Base-by-base conservation (phyloP, 2,888 invertebrate species). In the Panzeria rudis region DNA sequence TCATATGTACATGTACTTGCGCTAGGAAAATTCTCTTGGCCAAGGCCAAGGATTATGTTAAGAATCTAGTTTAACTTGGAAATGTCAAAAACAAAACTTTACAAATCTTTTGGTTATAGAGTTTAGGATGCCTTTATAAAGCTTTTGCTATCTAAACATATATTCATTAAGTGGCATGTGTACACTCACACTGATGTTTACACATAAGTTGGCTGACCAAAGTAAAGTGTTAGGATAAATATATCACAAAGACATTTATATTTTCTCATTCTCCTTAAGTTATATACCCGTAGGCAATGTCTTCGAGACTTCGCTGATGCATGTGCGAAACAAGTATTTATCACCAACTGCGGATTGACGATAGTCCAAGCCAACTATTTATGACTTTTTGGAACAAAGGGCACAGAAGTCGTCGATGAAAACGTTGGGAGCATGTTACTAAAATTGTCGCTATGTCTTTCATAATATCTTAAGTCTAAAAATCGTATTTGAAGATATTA, bases 41-140 rank as follows among this genome's bases (percentile, higher is more conserved):
- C 71, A 80, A 80, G 71, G 64, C 79, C 50, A 79, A 59, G 75
- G 64, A 84, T 84, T 75, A 50, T 29, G 32, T 41, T 56, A 41
- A 75, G 50, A n/a, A 64, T 71, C 20, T 59, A 68, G 52, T 78
- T 66, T 59, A 73, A 59, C 38, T 54, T 62, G 20, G 25, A 66
- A 64, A 64, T 75, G 71, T 71, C 69, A 71, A 69, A 71, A 64
- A 66, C 59, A 80, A 66, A 59, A 79, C 56, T 84, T 66, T 23
- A 41, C 29, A 68, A 59, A 79, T 68, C 20, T 83, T 44, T 17
- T 13, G 11, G 32, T 56, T 50, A 50, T 13, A 59, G 25, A 54
- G 35, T 23, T 52, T 41, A 41, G 15, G 8, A 15, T 47, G 25
- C 29, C 23, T 69, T 52, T 32, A n/a, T 41, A 32, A 38, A 61